Conservation (phyloP, 2,797 vertebrate species). For the Thamnophis elegans region DNA sequence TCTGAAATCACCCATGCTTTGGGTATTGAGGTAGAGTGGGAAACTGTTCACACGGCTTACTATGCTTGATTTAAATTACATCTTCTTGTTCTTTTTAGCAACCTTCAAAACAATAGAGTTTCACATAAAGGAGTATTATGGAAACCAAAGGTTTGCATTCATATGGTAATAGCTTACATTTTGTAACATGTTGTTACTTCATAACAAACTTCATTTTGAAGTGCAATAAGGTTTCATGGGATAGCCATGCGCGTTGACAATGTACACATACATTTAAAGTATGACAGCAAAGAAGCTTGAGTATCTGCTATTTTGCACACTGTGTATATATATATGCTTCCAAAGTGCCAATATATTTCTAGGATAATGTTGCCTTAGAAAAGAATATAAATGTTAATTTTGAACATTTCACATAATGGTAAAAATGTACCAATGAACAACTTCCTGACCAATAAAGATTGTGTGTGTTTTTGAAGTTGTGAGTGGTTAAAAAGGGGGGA, state of each 20-base stretch:
- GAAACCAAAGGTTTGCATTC: conserved; percentile 33
- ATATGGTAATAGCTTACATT: conserved; percentile 44
- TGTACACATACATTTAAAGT: conserved; percentile 60
- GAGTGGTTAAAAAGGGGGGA: neutral
- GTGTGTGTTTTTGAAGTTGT: conserved; percentile 27
- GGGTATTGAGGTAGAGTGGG: neutral
- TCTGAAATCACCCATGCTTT: neutral
- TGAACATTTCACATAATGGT: conserved; percentile 48
- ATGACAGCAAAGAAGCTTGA: conserved; percentile 54
- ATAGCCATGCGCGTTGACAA: conserved; percentile 74
- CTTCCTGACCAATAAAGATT: conserved; percentile 75
- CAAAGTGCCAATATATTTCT: conserved; percentile 16
- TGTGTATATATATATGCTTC: conserved; percentile 15
- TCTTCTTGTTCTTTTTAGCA: conserved; percentile 18
- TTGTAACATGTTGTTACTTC: conserved; percentile 82
- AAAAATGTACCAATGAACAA: conserved; percentile 59
- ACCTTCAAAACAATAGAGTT: rapidly evolving
- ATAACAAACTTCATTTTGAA: conserved; percentile 99
- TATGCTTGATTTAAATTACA: neutral
- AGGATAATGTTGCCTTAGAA: conserved; percentile 38
- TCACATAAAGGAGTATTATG: conserved; percentile 16
- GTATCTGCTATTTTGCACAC: conserved; percentile 31
- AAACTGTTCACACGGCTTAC: neutral
- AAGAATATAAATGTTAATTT: conserved; percentile 45
- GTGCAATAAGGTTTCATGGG: conserved; percentile 87